Percentiles rank a stretch among this genome's conserved stretches.
Evolutionary conservation across 1,140 invertebrate species (phyloP).

Genomic region (Frieseomelitta varia): DNA sequence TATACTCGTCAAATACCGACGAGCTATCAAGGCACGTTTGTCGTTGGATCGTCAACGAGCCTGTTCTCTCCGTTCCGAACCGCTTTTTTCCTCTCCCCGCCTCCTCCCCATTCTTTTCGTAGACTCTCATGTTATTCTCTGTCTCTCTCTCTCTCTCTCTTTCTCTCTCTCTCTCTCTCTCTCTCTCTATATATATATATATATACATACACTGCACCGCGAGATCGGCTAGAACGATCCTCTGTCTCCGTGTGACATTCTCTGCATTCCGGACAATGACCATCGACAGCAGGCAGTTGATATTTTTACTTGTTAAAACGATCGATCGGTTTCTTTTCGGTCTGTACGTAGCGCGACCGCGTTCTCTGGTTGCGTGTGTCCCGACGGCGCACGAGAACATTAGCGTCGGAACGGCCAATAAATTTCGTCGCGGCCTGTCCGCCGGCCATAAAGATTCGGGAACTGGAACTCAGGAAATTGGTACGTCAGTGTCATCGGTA

Average conservation of each 20-base stretch:
- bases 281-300: neutral
- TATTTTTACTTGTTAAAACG: neutral
- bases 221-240: too few species aligned
- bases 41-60: constrained; percentile 30
- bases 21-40: constrained; percentile 7
- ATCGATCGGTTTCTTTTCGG: neutral
- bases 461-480: constrained; percentile 55
- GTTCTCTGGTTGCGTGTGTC: neutral
- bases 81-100: constrained; percentile 45
- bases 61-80: constrained; percentile 12
- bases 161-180: too few species aligned
- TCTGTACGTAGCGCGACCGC: neutral
- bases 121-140: neutral
- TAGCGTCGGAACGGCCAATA: constrained; percentile 9
- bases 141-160: too few species aligned
- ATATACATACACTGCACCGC: too few species aligned
- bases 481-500: constrained; percentile 62
- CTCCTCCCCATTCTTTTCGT: constrained; percentile 36
- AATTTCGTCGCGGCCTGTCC: constrained; percentile 22
- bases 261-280: neutral
- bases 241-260: neutral
- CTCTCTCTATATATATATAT: too few species aligned
- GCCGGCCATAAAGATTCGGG: constrained; percentile 34
- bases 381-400: neutral
- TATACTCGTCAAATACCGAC: neutral